Evolutionary conservation across 2,888 invertebrate species (phyloP).

Genomic region (Drosophila hamatofila): DNA sequence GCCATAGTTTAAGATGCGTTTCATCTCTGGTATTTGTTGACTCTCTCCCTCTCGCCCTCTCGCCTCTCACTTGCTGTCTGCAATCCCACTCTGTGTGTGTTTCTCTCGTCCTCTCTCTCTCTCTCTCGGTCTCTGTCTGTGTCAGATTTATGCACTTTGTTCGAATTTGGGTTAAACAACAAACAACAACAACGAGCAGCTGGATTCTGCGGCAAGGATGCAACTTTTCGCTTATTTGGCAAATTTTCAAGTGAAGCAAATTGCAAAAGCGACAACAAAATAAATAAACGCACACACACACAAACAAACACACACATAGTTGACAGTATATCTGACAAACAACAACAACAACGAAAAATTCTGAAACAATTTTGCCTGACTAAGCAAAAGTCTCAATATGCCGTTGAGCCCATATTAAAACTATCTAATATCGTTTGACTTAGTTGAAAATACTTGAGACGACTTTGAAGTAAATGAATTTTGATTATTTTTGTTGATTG

Average conservation of each 20-base stretch:
- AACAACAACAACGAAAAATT: conserved; percentile 13
- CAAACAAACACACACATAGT: conserved; percentile 16
- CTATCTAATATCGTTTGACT: neutral
- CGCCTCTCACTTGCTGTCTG: neutral
- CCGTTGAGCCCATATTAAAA: conserved; percentile 14
- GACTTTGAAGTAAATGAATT: neutral
- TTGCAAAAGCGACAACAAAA: conserved; percentile 59
- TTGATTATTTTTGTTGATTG: no score
- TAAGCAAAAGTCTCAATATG: conserved; percentile 21
- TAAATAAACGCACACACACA: conserved; percentile 60
- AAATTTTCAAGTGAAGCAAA: conserved; percentile 73
- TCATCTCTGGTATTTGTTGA: conserved; percentile 15
- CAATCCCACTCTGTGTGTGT: conserved; percentile 1
- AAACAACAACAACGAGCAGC: conserved; percentile 30
- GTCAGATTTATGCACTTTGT: conserved; percentile 68
- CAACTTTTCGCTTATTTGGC: conserved; percentile 78
- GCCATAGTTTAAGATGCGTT: conserved; percentile 14
- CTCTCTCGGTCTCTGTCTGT: conserved; percentile 9
- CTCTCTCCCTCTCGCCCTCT: neutral
- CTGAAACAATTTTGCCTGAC: neutral
- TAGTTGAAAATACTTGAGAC: neutral
- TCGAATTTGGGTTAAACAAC: conserved; percentile 68
- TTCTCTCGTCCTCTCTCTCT: neutral
- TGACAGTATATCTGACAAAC: conserved; percentile 24
- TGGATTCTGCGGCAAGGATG: conserved; percentile 40